Conservation (phyloP, 2,113 vertebrate species). For the Madoqua kirkii region DNA sequence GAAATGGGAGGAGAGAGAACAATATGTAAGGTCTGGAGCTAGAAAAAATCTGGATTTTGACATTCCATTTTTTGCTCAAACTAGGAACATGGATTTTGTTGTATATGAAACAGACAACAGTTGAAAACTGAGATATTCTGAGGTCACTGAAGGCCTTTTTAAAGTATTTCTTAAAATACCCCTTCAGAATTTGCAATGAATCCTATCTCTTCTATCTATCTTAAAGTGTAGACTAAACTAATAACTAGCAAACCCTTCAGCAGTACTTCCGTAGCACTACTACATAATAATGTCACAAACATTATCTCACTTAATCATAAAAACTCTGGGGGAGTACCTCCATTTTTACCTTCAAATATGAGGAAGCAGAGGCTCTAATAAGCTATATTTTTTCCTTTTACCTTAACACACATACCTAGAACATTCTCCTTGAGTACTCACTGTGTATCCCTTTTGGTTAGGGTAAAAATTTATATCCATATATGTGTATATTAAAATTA, state of each 20-base stretch:
- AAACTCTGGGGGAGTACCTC: not conserved
- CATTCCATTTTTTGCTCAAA: conserved; percentile 3
- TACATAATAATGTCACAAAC: not conserved
- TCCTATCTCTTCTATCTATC: not conserved
- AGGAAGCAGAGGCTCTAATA: not conserved
- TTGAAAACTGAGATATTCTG: not conserved
- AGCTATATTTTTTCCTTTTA: not conserved
- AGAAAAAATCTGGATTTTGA: conserved; percentile 17
- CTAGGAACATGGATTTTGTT: not conserved
- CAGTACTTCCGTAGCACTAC: not conserved
- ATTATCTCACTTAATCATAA: not conserved
- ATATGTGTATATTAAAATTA: not conserved
- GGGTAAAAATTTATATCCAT: not conserved
- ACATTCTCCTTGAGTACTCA: not conserved
- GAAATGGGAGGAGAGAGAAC: not conserved
- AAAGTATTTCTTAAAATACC: not conserved
- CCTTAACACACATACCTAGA: not conserved
- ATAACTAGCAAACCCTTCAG: not conserved
- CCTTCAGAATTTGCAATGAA: not conserved
- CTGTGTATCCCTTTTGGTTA: not conserved
- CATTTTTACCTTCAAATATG: not conserved
- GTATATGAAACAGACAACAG: not conserved
- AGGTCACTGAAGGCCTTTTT: not conserved
- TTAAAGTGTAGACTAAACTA: not conserved
- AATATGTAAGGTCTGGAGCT: not conserved